Percentiles rank a stretch among this genome's conserved stretches.
Conservation (phyloP, 1,140 invertebrate species). For the Aphis gossypii region DNA sequence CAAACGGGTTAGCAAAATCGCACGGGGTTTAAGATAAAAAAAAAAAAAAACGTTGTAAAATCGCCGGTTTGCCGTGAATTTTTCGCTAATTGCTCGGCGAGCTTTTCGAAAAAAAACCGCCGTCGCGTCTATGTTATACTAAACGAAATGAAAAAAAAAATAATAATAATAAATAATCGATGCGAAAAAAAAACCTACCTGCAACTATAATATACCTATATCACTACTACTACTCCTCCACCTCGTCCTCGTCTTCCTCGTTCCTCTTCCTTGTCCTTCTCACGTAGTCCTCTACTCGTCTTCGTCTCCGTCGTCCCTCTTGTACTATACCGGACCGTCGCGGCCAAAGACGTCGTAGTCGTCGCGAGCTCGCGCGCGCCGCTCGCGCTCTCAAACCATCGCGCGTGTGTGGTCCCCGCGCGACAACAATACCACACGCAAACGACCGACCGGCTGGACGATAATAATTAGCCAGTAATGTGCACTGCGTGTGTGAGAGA, state of each 20-base stretch:
- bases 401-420: conserved; percentile 56
- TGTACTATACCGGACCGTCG: background rate
- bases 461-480: conserved; percentile 57
- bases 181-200: conserved; percentile 6
- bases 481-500: background rate
- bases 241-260: background rate
- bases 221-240: background rate
- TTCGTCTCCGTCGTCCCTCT: background rate
- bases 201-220: background rate
- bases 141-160: conserved; percentile 21
- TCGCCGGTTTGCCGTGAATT: conserved; percentile 47
- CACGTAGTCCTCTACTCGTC: background rate
- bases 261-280: background rate
- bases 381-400: background rate
- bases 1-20: conserved; percentile 23
- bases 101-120: conserved; percentile 52
- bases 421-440: conserved; percentile 56
- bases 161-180: background rate
- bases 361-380: background rate
- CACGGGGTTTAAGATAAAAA: background rate
- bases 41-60: conserved; percentile 42
- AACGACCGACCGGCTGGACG: background rate
- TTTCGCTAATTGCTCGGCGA: conserved; percentile 49
- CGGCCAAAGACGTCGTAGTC: conserved; percentile 10
- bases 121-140: background rate